phyloP scores from a whole-genome alignment of 2,888 invertebrate genomes.

The Hermaeophaga mercurialis region DNA sequence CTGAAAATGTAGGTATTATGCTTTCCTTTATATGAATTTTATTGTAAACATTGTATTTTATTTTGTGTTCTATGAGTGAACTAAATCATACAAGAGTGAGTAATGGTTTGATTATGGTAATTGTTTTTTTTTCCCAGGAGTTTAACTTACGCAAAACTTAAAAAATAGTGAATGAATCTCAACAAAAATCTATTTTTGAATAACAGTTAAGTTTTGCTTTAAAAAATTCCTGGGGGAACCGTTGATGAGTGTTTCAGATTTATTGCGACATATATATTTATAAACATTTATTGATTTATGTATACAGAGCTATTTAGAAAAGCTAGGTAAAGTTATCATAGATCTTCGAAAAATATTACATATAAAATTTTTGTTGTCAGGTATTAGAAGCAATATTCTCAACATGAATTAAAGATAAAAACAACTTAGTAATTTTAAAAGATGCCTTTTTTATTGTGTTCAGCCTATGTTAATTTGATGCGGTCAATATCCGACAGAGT shows the following conservation, averaged over 20 bases:
- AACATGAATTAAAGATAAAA: too few species aligned
- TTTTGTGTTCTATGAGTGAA: slow-evolving; percentile 14
- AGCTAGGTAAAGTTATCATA: too few species aligned
- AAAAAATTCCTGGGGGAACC: slow-evolving; percentile 9
- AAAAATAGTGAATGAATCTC: too few species aligned
- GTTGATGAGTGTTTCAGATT: slow-evolving; percentile 12
- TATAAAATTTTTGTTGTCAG: too few species aligned
- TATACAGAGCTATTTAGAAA: too few species aligned
- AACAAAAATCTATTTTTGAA: too few species aligned
- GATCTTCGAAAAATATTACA: too few species aligned
- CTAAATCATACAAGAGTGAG: slow-evolving; percentile 12
- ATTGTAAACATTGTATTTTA: background rate
- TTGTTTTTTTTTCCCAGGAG: background rate
- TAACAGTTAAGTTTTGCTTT: background rate
- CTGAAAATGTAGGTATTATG: slow-evolving; percentile 25
- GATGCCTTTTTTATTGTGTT: too few species aligned
- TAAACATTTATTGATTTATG: slow-evolving; percentile 2
- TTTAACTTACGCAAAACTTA: slow-evolving; percentile 3
- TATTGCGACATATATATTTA: background rate
- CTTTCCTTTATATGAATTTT: slow-evolving; percentile 17
- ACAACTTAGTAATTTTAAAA: too few species aligned
- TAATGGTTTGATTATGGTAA: background rate
- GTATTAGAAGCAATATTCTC: too few species aligned
- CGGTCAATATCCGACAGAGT: too few species aligned
- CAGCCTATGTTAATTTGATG: too few species aligned